phyloP scores from a whole-genome alignment of 2,888 invertebrate genomes.

The Drosophila multiciliata region DNA sequence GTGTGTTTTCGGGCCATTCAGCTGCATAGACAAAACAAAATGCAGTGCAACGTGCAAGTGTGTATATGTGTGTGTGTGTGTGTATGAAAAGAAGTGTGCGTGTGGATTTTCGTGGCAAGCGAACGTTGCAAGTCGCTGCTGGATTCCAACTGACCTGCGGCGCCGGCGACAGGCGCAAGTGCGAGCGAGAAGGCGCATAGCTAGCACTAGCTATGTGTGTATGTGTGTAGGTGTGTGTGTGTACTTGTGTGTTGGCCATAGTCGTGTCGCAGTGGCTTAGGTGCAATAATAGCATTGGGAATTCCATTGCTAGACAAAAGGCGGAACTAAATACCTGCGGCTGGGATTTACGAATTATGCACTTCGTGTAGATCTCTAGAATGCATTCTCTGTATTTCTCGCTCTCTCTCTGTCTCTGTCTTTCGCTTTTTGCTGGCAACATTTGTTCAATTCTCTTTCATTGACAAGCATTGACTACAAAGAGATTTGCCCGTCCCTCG shows the following conservation, averaged over 20 bases:
- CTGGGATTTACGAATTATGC: constrained; percentile 78
- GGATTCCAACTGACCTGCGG: constrained; percentile 76
- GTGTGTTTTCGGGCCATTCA: constrained; percentile 44
- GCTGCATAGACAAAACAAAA: constrained; percentile 19
- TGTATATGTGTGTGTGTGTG: background rate
- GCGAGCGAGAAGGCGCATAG: constrained; percentile 30
- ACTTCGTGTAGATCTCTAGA: constrained; percentile 42
- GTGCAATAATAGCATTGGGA: constrained; percentile 81
- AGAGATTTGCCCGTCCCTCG: constrained; percentile 3
- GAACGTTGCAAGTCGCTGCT: constrained; percentile 51
- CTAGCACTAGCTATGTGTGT: background rate
- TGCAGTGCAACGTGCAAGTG: background rate
- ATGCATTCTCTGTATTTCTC: background rate
- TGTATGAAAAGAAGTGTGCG: constrained; percentile 46
- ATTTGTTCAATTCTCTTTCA: constrained; percentile 40
- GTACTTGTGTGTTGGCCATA: constrained; percentile 7
- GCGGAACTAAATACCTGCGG: constrained; percentile 81
- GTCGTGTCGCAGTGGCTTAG: constrained; percentile 64
- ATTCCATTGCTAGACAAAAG: constrained; percentile 76
- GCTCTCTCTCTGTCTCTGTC: background rate
- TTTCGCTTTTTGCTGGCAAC: constrained; percentile 18
- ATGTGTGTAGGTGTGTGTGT: background rate
- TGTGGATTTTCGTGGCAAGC: constrained; percentile 65
- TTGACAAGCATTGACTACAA: constrained; percentile 55
- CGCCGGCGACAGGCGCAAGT: constrained; percentile 67